Evolutionary conservation across 2,888 invertebrate genomes (phyloP).

Genomic region (Athalia rosae): DNA sequence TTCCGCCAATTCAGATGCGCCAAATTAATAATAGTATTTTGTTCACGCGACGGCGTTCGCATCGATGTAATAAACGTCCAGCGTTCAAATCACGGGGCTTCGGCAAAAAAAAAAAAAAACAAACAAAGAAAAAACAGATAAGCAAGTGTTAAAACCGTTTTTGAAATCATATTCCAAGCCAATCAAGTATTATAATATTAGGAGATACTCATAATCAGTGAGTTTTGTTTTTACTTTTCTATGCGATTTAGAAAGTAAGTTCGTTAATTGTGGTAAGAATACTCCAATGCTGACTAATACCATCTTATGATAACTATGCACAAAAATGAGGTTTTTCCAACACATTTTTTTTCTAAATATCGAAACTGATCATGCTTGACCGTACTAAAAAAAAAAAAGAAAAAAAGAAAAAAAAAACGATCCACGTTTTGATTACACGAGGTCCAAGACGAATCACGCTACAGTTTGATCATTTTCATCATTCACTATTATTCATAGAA

Average conservation of each 20-base stretch:
- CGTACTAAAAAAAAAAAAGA: slow-evolving; percentile 11
- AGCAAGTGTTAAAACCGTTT: not conserved
- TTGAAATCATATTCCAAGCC: not conserved
- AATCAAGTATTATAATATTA: not conserved
- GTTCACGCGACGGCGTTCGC: slow-evolving; percentile 16
- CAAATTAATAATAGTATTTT: not conserved
- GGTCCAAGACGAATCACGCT: slow-evolving; percentile 23
- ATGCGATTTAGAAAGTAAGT: not conserved
- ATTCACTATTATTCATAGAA: not conserved
- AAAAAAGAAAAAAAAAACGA: not conserved
- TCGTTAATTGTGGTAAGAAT: not conserved
- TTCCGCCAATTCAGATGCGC: not conserved
- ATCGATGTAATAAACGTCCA: not conserved
- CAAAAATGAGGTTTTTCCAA: slow-evolving; percentile 15
- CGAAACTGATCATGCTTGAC: slow-evolving; percentile 33
- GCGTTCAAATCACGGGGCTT: not conserved
- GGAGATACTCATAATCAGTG: not conserved
- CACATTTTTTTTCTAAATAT: not conserved
- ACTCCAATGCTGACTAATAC: too few relatives aligned
- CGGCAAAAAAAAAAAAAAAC: not conserved
- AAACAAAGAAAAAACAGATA: not conserved
- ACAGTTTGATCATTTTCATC: slow-evolving; percentile 1
- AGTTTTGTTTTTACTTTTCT: not conserved
- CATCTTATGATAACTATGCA: too few relatives aligned
- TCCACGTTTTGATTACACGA: not conserved